Conservation (phyloP, 1,140 invertebrate genomes). For the Drosophila suzukii region DNA sequence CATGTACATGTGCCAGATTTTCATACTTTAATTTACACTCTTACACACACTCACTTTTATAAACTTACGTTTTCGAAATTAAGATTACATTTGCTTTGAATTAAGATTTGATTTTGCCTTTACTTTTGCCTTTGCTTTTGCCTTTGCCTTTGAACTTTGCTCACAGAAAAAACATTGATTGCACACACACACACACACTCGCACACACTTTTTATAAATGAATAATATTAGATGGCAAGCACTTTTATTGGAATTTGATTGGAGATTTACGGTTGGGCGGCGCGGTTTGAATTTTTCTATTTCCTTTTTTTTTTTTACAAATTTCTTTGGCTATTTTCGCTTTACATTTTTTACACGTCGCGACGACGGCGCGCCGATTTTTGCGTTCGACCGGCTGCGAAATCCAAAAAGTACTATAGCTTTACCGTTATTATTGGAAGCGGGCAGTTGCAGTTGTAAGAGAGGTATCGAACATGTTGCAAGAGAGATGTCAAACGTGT, state of each 20-base stretch:
- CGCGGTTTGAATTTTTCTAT: conserved; percentile 1
- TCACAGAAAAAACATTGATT: conserved; percentile 54
- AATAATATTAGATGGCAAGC: conserved; percentile 20
- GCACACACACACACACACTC: conserved; percentile 58
- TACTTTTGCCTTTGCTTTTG: conserved; percentile 46
- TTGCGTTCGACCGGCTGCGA: conserved; percentile 45
- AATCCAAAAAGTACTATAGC: conserved; percentile 24
- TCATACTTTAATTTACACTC: conserved; percentile 23
- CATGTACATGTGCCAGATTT: conserved; percentile 23
- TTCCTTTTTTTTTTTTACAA: conserved; percentile 9
- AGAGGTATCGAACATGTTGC: too few species aligned
- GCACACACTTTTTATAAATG: conserved; percentile 39
- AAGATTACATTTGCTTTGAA: conserved; percentile 55
- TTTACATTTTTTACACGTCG: conserved; percentile 69
- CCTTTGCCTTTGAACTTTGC: conserved; percentile 56
- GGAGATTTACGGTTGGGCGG: conserved; percentile 18
- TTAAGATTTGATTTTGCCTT: conserved; percentile 37
- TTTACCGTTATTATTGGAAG: conserved; percentile 3
- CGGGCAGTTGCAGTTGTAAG: too few species aligned
- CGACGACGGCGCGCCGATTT: conserved; percentile 44
- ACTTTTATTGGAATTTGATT: conserved; percentile 45
- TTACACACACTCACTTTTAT: conserved; percentile 14
- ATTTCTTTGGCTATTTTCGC: conserved; percentile 48
- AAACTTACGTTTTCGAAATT: conserved; percentile 49
- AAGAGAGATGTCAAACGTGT: too few species aligned